Percentiles rank a stretch among this genome's conserved stretches.
Evolutionary conservation across 2,888 invertebrate genomes (phyloP).

Genomic region (Synergus laeviventris): DNA sequence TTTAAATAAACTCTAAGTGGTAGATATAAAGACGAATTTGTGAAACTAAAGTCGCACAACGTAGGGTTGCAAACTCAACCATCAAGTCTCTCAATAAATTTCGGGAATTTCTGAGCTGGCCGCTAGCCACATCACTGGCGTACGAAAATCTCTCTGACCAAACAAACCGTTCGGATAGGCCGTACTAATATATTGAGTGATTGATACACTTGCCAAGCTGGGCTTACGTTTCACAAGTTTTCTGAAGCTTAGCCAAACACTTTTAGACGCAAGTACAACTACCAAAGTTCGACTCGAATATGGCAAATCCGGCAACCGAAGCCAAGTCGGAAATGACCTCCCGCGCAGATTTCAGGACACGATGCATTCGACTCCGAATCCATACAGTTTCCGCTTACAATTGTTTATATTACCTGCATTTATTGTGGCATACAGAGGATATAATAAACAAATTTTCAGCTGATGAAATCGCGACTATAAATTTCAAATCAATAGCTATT

Average conservation of each 20-base stretch:
- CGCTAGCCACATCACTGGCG: constrained; percentile 62
- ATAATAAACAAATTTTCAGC: not conserved
- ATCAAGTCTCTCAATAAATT: constrained; percentile 46
- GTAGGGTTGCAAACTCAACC: not conserved
- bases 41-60: not conserved
- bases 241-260: constrained; percentile 68
- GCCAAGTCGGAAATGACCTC: constrained; percentile 69
- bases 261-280: constrained; percentile 47
- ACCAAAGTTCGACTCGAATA: constrained; percentile 57
- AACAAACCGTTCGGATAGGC: constrained; percentile 63
- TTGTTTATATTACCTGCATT: not conserved
- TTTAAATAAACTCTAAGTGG: not conserved
- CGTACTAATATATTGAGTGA: constrained; percentile 65
- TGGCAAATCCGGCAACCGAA: constrained; percentile 56
- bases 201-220: constrained; percentile 68
- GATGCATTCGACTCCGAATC: constrained; percentile 50
- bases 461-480: not conserved
- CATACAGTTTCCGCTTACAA: not conserved
- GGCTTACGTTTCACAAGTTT: constrained; percentile 66
- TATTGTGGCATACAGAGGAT: not conserved
- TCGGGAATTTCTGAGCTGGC: constrained; percentile 61
- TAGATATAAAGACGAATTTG: not conserved
- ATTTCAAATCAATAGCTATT: not conserved
- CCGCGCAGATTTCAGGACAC: constrained; percentile 48
- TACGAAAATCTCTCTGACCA: constrained; percentile 61